Conservation (phyloP, 2,888 invertebrate genomes). For the Hemicrepidius hirtus region DNA sequence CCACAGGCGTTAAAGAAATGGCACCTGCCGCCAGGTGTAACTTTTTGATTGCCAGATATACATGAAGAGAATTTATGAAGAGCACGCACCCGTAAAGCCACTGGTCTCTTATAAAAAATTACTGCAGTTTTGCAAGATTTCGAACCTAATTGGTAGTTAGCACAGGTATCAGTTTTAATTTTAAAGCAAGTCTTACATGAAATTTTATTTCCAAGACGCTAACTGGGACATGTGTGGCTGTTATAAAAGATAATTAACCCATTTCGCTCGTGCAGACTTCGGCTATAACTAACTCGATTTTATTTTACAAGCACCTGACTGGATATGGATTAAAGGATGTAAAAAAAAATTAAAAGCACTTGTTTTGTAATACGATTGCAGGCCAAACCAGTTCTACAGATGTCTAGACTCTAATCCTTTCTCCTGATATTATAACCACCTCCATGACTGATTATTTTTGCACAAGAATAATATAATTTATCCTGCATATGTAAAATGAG, state of each 20-base stretch:
- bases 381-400: conserved; percentile 18
- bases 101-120: conserved; percentile 20
- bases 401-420: conserved; percentile 8
- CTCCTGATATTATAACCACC: conserved; percentile 11
- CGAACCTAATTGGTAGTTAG: conserved; percentile 26
- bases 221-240: conserved; percentile 6
- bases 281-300: conserved; percentile 24
- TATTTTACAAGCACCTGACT: conserved; percentile 24
- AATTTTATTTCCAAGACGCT: background rate
- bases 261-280: conserved; percentile 11
- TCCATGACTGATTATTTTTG: conserved; percentile 9
- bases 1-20: conserved; percentile 36
- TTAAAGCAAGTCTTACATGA: background rate
- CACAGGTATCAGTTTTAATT: conserved; percentile 7
- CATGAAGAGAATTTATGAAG: conserved; percentile 36
- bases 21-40: conserved; percentile 51
- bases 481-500: background rate
- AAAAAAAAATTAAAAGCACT: conserved; percentile 7
- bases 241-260: conserved; percentile 23
- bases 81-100: conserved; percentile 38
- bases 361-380: conserved; percentile 14
- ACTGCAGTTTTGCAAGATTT: conserved; percentile 26
- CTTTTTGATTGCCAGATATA: conserved; percentile 46
- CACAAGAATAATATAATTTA: background rate
- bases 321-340: conserved; percentile 1